Conservation (phyloP, 2,113 vertebrate genomes). For the Campylorhamphus procurvoides region DNA sequence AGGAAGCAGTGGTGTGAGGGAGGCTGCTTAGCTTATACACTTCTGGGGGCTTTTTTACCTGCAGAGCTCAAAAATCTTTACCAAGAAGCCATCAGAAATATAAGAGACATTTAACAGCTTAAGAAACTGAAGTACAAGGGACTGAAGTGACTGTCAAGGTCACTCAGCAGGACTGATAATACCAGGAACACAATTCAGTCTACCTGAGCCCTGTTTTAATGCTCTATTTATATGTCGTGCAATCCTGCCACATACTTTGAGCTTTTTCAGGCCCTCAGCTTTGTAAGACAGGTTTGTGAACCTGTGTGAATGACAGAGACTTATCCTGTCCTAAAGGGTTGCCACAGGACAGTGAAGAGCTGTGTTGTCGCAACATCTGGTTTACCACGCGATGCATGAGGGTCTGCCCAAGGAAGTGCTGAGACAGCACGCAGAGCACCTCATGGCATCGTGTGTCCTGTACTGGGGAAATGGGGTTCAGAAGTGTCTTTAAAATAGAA, state of each 20-base stretch:
- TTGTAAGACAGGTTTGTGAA: not conserved
- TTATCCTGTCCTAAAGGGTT: not conserved
- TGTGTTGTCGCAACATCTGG: accelerated
- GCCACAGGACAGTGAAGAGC: accelerated
- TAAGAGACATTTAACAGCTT: not conserved
- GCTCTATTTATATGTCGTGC: not conserved
- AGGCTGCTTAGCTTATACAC: not conserved
- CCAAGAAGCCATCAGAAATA: not conserved
- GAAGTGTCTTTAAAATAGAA: not conserved
- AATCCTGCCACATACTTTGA: not conserved
- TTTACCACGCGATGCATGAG: accelerated
- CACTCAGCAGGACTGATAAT: not conserved
- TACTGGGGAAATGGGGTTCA: accelerated
- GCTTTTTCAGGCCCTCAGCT: not conserved
- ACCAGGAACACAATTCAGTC: not conserved
- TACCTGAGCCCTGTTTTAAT: not conserved
- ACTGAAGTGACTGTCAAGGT: not conserved
- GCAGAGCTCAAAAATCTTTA: not conserved
- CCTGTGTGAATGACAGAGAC: accelerated
- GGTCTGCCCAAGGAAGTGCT: not conserved
- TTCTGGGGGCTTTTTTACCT: not conserved
- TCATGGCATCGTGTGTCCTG: accelerated
- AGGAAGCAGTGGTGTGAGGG: not conserved
- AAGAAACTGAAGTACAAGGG: not conserved
- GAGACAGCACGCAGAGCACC: not conserved